These are phyloP conservation scores for Parus major DNA, from an alignment of 2,113 vertebrate species.

Conservation along the genomic window DNA sequence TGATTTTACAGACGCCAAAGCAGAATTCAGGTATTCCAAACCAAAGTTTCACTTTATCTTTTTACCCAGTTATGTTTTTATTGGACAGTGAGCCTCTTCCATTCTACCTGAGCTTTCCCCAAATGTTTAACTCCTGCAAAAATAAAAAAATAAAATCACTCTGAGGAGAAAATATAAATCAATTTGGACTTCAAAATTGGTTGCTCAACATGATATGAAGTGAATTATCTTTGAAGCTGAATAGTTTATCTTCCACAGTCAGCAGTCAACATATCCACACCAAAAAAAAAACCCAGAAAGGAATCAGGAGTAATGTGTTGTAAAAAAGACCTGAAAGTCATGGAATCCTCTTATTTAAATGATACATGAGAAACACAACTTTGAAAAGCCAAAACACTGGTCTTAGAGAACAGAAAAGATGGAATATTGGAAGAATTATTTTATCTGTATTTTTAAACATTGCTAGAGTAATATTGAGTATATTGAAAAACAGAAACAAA, in stretches of 20 bases:
- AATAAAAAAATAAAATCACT: background rate
- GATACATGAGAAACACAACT: background rate
- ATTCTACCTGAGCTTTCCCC: background rate
- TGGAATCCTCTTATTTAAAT: background rate
- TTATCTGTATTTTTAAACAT: background rate
- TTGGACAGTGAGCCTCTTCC: background rate
- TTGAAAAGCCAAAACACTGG: background rate
- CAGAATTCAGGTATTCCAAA: background rate
- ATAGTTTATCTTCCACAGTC: background rate
- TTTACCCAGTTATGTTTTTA: background rate
- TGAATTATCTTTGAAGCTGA: background rate
- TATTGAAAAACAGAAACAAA: background rate
- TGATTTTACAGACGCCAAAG: background rate
- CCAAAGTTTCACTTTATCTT: background rate
- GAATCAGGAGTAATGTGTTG: background rate
- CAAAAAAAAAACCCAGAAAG: too few species aligned
- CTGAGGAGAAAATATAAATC: background rate
- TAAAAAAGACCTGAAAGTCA: background rate
- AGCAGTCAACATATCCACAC: background rate
- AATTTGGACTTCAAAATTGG: background rate
- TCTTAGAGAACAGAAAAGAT: background rate
- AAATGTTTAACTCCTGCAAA: background rate
- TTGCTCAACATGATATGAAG: background rate
- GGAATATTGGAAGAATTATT: background rate
- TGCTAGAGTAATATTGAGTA: background rate